These are phyloP conservation scores for Drosophila punjabiensis DNA, from an alignment of 1,140 invertebrate species.

Conservation along the genomic window DNA sequence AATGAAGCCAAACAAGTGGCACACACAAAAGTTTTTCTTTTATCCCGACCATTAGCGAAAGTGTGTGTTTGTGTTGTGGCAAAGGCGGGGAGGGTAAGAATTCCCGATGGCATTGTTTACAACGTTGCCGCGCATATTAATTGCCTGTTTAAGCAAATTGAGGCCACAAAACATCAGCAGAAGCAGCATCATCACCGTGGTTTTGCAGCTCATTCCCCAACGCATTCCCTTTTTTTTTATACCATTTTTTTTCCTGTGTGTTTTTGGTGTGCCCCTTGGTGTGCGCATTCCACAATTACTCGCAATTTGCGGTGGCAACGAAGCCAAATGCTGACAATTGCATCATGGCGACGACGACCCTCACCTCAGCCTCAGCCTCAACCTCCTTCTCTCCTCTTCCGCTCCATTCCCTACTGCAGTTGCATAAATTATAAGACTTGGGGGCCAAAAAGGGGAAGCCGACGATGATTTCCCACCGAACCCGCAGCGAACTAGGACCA, in stretches of 20 bases:
- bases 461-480: constrained; percentile 44
- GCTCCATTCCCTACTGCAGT: constrained; percentile 37
- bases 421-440: constrained; percentile 59
- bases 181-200: constrained; percentile 37
- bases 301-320: constrained; percentile 50
- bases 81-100: constrained; percentile 11
- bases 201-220: constrained; percentile 13
- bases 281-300: constrained; percentile 53
- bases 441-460: constrained; percentile 3
- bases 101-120: constrained; percentile 67
- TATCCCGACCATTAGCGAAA: constrained; percentile 59
- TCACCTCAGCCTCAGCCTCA: constrained; percentile 6
- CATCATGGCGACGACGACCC: constrained; percentile 36
- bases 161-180: constrained; percentile 70
- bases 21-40: constrained; percentile 24
- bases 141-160: constrained; percentile 80
- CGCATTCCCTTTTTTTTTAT: neutral
- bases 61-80: neutral
- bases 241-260: neutral
- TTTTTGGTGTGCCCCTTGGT: constrained; percentile 19
- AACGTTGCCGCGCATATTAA: constrained; percentile 80
- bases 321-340: constrained; percentile 62
- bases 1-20: constrained; percentile 26
- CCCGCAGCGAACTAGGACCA: constrained; percentile 20
- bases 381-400: neutral